Base-by-base conservation (phyloP, 1,140 invertebrate species). In the Panagrolaimus sp. region DNA sequence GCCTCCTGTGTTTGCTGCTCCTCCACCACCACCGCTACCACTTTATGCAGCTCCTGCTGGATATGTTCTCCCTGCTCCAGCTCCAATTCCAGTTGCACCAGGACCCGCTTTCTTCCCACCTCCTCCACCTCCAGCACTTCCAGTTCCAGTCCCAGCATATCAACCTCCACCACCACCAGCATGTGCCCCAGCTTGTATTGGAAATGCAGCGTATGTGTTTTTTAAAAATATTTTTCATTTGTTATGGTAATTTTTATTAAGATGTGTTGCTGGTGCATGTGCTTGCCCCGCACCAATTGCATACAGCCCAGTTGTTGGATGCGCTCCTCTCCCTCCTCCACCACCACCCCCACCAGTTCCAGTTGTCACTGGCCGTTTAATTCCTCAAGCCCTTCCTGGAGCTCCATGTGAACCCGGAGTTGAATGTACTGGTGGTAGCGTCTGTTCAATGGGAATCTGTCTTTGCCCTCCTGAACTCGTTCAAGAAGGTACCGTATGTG, bases 351-450 rank as follows among this genome's bases (percentile, higher is more conserved):
- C 75, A 27, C 72, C 76, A 46, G 69, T 70, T 16, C 75, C 75
- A 25, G 78, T 75, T 51, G 74, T 74, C 20, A 68, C 78, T 63
- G 77, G 77, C 16, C 72, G 77, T 66, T 63, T 79, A 44, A 79
- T 79, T 38, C 77, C 77, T 63, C 44, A 78, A 68, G 78, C 78
- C 27, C 69, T 79, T 27, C 78, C 78, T 27, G 78, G 78, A 64
- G 76, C 78, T 16, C 78, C 77, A 20, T 79, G 78, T 66, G 78
- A 79, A 63, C 77, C 78, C 13, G 78, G 78, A 71, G 77, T 79
- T 48, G 77, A 78, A 67, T 78, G 77, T 72, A 79, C 77, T 25
- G 77, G 77, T 46, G 76, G 76, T 48, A 73, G 71, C 42, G 73
- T 78, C 61, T 78, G 76, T 71, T 78, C 76, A 45, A 68, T 75